These are phyloP conservation scores for Pomatostomus ruficeps DNA, from an alignment of 2,113 vertebrate species.

Conservation along the genomic window DNA sequence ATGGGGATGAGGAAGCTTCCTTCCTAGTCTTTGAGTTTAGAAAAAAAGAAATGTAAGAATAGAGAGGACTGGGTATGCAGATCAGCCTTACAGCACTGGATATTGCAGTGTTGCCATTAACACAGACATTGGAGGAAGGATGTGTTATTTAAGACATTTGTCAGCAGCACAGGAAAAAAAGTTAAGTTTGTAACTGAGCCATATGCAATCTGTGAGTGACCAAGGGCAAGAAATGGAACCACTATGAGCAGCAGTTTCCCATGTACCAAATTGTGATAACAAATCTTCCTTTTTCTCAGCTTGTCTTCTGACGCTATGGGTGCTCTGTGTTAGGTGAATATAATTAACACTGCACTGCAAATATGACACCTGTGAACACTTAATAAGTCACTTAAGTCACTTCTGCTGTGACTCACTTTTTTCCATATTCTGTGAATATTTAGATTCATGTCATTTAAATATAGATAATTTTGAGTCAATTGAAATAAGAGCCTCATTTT, in stretches of 20 bases:
- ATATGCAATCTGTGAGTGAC: not conserved
- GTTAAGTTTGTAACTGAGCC: not conserved
- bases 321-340: not conserved
- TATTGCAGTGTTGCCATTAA: not conserved
- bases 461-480: not conserved
- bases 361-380: not conserved
- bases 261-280: not conserved
- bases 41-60: not conserved
- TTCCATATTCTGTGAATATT: not conserved
- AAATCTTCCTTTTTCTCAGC: not conserved
- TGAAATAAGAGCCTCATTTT: not conserved
- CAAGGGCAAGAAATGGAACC: not conserved
- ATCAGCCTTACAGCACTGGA: not conserved
- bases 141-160: not conserved
- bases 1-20: not conserved
- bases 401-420: not conserved
- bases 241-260: not conserved
- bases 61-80: too few relatives aligned
- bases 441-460: not conserved
- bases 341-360: not conserved
- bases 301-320: rapidly evolving
- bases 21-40: not conserved
- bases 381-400: not conserved
- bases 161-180: not conserved
- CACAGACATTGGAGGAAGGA: not conserved